Conservation (phyloP, 2,797 vertebrate species). For the Dallia pectoralis region DNA sequence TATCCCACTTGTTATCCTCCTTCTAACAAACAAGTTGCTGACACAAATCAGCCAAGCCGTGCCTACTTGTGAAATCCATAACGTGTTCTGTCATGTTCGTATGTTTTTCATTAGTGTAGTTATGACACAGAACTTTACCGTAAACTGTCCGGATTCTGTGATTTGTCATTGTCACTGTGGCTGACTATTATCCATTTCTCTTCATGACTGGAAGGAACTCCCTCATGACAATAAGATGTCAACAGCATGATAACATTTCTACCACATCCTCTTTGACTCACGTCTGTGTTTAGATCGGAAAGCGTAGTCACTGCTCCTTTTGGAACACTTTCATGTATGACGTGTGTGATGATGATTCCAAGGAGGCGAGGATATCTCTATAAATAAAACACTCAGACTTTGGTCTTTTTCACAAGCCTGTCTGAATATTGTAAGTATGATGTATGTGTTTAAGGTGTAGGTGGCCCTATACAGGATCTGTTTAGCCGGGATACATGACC, state of each 20-base stretch:
- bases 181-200: conserved; percentile 46
- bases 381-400: conserved; percentile 28
- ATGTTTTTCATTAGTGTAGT: conserved; percentile 65
- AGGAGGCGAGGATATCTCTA: conserved; percentile 30
- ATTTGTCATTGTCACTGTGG: conserved; percentile 52
- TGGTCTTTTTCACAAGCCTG: neutral
- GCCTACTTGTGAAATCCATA: neutral
- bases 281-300: conserved; percentile 34
- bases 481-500: conserved; percentile 2
- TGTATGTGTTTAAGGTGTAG: conserved; percentile 8
- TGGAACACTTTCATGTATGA: conserved; percentile 30
- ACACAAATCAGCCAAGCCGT: neutral
- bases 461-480: neutral
- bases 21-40: neutral
- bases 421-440: conserved; percentile 1
- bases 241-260: conserved; percentile 39
- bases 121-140: conserved; percentile 66
- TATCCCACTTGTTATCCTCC: neutral
- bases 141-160: conserved; percentile 71
- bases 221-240: neutral
- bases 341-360: conserved; percentile 57
- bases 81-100: conserved; percentile 42
- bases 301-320: conserved; percentile 27
- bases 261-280: conserved; percentile 40
- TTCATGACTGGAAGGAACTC: conserved; percentile 51